Evolutionary conservation across 2,888 invertebrate genomes (phyloP), one percentile per base, ranked within the genome.

Genomic region (Hyles lineata): DNA sequence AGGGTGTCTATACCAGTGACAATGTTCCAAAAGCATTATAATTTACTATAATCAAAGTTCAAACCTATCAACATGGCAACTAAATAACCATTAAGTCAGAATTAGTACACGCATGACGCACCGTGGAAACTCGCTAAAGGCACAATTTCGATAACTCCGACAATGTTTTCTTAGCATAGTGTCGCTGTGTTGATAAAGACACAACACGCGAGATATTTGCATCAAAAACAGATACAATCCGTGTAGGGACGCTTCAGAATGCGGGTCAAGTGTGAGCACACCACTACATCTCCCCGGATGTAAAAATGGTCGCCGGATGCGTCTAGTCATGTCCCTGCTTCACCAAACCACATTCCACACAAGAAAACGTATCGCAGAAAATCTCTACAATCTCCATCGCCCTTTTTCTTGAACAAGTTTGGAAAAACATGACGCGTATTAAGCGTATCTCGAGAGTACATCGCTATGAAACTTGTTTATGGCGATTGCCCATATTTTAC

Each of bases 181-280:
- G 21, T 17, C 5, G 7, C 76, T 79, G 78, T 77, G 75, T 78
- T 79, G 76, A 80, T 81, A 78, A 81, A 83, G 79, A 78, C 77
- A 79, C 82, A 81, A 75, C 79, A 82, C 78, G 80, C 79, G 73
- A 80, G 80, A 78, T 85, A 86, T 87, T 88, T 87, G 84, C 87
- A 89, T 89, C 85, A 84, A 82, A 88, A 86, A 87, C 87, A 88
- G 85, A 86, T 87, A 87, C 85, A 88, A 87, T 87, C 83, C 84
- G 83, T 82, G 83, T 81, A 79, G 83, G 80, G 78, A 85, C 80
- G 78, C 80, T 85, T 84, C 85, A 77, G 80, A 84, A 90, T 85
- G 81, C 89, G 84, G 91, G 91, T 91, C 90, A 87, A 90, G 90
- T 82, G 76, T 80, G 74, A 79, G 77, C 78, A 76, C 80, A 78